phyloP scores from a whole-genome alignment of 1,140 invertebrate species.

The Temnothorax curvispinosus region DNA sequence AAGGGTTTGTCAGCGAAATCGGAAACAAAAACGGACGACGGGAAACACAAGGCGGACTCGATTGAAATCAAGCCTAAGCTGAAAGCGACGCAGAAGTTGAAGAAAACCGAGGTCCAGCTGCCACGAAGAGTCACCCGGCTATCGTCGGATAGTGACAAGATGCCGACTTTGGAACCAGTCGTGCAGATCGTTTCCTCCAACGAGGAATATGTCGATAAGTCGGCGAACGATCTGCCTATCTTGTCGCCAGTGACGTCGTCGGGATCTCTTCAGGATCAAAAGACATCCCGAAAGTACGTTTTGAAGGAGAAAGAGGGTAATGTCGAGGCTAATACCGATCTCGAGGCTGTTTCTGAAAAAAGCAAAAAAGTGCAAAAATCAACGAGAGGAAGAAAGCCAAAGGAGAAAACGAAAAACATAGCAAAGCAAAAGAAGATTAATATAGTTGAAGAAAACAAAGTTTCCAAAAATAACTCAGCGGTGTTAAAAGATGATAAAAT shows the following conservation, averaged over 20 bases:
- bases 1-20: slow-evolving; percentile 55
- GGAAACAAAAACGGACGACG: not conserved
- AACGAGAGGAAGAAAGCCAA: slow-evolving; percentile 34
- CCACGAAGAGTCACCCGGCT: slow-evolving; percentile 69
- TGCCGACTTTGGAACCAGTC: slow-evolving; percentile 76
- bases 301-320: slow-evolving; percentile 44
- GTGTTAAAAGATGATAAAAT: not conserved
- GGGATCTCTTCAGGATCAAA: slow-evolving; percentile 37
- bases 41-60: not conserved
- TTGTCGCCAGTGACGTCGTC: slow-evolving; percentile 65
- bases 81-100: slow-evolving; percentile 57
- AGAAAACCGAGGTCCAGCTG: slow-evolving; percentile 6
- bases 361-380: slow-evolving; percentile 17
- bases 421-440: not conserved
- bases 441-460: not conserved
- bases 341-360: too few relatives aligned
- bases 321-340: not conserved
- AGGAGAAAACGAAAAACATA: not conserved
- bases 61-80: slow-evolving; percentile 32
- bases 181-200: slow-evolving; percentile 13
- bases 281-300: slow-evolving; percentile 5
- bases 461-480: not conserved
- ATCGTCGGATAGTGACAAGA: slow-evolving; percentile 76
- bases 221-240: slow-evolving; percentile 71
- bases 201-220: slow-evolving; percentile 57